phyloP scores from a whole-genome alignment of 2,113 vertebrate species.

The Polypterus senegalus region DNA sequence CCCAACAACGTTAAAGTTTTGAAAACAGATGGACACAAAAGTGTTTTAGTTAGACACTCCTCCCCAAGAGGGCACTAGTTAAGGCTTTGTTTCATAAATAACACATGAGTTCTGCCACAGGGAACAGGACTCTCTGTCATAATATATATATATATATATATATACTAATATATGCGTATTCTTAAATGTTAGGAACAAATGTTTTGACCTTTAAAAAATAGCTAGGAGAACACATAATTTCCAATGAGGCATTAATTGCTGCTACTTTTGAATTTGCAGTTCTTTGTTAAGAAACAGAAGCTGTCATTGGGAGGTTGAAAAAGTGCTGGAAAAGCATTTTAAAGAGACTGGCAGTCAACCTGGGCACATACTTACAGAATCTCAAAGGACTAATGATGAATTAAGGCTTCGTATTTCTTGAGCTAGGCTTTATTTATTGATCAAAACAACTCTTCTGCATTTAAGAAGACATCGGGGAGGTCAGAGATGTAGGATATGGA shows the following conservation, averaged over 20 bases:
- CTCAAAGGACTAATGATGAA: constrained; percentile 24
- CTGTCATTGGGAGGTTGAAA: constrained; percentile 1
- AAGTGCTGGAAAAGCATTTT: constrained; percentile 15
- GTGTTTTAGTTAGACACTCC: too few species aligned
- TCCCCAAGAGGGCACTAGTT: too few species aligned
- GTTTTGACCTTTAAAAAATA: too few species aligned
- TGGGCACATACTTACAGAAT: constrained; percentile 9
- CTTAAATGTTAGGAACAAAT: too few species aligned
- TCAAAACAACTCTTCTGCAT: constrained; percentile 22
- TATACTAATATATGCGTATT: too few species aligned
- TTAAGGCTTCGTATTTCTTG: constrained; percentile 28
- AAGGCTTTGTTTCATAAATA: too few species aligned
- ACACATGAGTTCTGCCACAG: too few species aligned
- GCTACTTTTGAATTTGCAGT: constrained; percentile 9
- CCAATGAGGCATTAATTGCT: background rate
- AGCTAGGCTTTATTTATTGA: constrained; percentile 23
- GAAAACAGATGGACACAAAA: too few species aligned
- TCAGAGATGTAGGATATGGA: constrained; percentile 27
- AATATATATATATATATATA: too few species aligned
- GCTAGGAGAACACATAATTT: background rate
- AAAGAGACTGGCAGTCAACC: constrained; percentile 10
- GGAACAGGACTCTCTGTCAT: too few species aligned
- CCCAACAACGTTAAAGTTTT: too few species aligned
- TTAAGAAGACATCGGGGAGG: constrained; percentile 23
- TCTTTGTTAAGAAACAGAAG: constrained; percentile 3